Conservation (phyloP, 2,113 vertebrate genomes). For the Muntiacus muntjak region DNA sequence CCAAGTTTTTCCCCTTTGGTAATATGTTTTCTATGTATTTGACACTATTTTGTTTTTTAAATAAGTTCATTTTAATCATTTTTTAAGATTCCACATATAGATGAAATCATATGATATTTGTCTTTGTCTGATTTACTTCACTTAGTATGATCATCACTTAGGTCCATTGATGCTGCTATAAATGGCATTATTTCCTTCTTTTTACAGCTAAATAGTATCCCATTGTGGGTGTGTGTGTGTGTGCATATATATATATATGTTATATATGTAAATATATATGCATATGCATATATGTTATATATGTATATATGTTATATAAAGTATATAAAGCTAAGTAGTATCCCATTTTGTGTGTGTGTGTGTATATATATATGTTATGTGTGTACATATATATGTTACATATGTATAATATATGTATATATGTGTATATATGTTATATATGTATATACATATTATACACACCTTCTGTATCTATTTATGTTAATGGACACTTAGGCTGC, state of each 20-base stretch:
- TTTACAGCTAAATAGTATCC: neutral
- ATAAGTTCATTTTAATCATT: neutral
- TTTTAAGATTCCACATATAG: neutral
- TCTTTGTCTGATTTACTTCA: neutral
- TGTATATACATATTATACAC: neutral
- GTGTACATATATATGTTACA: too few species aligned
- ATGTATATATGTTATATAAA: too few species aligned
- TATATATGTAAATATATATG: neutral
- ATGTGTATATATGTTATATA: neutral
- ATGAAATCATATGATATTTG: neutral
- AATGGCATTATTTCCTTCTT: neutral
- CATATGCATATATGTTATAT: too few species aligned
- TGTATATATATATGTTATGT: too few species aligned
- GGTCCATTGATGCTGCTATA: neutral
- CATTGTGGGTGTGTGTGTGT: neutral
- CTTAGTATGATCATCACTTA: neutral
- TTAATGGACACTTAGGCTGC: neutral
- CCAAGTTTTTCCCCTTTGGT: neutral
- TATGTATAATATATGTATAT: too few species aligned
- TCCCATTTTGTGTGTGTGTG: too few species aligned
- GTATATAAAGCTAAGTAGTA: too few species aligned
- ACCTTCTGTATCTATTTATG: neutral
- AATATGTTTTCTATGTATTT: neutral
- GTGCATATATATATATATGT: neutral
- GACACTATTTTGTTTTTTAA: neutral